Conservation (phyloP, 2,888 invertebrate genomes). For the Standfussiana lucernea region DNA sequence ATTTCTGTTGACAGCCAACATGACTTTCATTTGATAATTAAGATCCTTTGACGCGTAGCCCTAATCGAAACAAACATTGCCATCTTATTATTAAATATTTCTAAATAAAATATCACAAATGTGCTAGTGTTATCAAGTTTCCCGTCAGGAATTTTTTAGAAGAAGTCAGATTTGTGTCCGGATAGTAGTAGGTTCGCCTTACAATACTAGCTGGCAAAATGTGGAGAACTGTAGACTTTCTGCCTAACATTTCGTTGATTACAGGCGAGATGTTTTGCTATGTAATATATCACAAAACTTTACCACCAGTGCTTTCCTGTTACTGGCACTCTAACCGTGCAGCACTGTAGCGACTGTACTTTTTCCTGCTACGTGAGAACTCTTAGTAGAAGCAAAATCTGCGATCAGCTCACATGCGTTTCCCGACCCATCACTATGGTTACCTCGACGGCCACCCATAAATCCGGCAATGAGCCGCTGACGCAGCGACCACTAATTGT, state of each 20-base stretch:
- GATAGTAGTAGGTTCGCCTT: background rate
- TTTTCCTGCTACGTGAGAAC: background rate
- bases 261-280: background rate
- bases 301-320: background rate
- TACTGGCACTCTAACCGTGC: background rate
- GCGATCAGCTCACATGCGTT: slow-evolving; percentile 1
- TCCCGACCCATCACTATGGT: background rate
- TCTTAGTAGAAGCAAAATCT: too few species aligned
- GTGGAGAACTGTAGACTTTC: background rate
- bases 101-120: background rate
- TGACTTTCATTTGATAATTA: background rate
- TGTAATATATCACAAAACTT: background rate
- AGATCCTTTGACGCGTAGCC: background rate
- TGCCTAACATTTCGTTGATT: background rate
- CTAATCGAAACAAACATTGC: background rate
- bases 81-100: background rate
- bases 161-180: background rate
- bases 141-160: background rate
- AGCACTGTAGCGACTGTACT: background rate
- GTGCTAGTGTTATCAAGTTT: background rate
- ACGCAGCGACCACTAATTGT: slow-evolving; percentile 48
- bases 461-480: slow-evolving; percentile 61
- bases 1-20: background rate
- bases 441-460: slow-evolving; percentile 32
- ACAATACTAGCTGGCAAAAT: background rate